Conservation (phyloP, 2,113 vertebrate genomes). For the Ceyx melanurus region DNA sequence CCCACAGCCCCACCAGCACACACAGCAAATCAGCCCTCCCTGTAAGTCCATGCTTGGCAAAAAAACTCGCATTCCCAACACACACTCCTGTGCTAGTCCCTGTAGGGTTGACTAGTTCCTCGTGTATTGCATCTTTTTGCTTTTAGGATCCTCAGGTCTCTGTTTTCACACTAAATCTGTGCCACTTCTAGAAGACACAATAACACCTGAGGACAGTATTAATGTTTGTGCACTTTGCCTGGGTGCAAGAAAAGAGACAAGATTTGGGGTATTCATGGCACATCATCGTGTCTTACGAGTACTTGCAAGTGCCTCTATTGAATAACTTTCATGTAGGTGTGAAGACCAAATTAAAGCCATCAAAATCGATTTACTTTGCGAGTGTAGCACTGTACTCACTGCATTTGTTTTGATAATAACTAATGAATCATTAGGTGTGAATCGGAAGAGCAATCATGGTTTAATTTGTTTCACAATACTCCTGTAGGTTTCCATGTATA, state of each 20-base stretch:
- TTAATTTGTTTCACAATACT: conserved; percentile 12
- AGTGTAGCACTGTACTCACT: neutral
- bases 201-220: neutral
- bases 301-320: neutral
- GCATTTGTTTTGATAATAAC: neutral
- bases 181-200: neutral
- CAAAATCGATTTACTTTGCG: neutral
- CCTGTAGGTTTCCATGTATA: neutral
- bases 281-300: neutral
- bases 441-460: neutral
- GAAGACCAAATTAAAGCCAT: neutral
- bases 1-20: neutral
- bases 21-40: neutral
- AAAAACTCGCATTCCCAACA: neutral
- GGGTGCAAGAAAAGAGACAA: neutral
- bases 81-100: neutral
- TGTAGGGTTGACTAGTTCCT: neutral
- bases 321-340: neutral
- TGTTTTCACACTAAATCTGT: neutral
- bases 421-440: conserved; percentile 1
- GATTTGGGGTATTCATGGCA: neutral
- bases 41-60: neutral
- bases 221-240: neutral
- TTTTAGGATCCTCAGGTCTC: neutral
- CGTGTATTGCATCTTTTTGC: neutral